Conservation (phyloP, 2,888 invertebrate genomes). For the Hedya salicella region DNA sequence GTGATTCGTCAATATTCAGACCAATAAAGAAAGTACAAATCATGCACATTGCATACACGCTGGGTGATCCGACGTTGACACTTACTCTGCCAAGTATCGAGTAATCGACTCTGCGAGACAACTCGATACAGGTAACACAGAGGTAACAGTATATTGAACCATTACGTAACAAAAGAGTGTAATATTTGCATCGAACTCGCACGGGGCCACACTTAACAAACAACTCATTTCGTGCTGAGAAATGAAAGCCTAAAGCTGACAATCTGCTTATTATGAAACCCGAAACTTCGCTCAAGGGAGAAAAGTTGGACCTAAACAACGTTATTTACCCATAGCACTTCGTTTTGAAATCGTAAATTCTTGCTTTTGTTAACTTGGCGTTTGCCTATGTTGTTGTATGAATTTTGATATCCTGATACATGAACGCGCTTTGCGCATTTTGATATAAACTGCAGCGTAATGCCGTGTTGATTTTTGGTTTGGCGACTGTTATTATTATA, state of each 20-base stretch:
- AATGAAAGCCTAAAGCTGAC: constrained; percentile 48
- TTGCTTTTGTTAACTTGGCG: background rate
- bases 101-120: constrained; percentile 10
- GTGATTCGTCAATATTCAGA: too few relatives aligned
- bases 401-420: too few relatives aligned
- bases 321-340: constrained; percentile 9
- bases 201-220: constrained; percentile 46
- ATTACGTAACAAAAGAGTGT: constrained; percentile 35
- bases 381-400: background rate
- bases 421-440: too few relatives aligned
- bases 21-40: too few relatives aligned
- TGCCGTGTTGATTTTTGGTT: too few relatives aligned
- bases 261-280: constrained; percentile 34
- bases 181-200: constrained; percentile 34
- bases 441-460: too few relatives aligned
- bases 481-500: too few relatives aligned
- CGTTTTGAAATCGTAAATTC: constrained; percentile 3
- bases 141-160: constrained; percentile 31
- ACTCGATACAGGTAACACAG: constrained; percentile 8
- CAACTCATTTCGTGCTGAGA: constrained; percentile 50
- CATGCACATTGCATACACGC: too few relatives aligned
- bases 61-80: too few relatives aligned
- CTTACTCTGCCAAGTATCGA: background rate
- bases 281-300: constrained; percentile 9
- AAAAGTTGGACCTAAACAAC: constrained; percentile 22